Evolutionary conservation across 2,888 invertebrate species (phyloP).

Genomic region (Morinoia aosen): DNA sequence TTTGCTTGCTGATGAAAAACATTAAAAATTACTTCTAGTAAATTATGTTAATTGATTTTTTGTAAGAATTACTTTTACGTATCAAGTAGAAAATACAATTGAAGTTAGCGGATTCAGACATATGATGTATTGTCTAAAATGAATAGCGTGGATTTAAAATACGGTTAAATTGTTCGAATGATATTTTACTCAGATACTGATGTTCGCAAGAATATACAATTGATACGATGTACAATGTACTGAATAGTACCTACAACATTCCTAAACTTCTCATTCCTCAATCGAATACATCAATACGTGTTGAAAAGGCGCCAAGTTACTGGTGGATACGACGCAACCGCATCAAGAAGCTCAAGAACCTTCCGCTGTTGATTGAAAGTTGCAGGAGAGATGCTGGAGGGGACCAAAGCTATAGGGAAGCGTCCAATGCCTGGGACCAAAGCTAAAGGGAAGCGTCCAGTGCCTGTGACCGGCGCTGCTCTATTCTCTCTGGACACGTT

Average conservation of each 20-base stretch:
- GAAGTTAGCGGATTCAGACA: too few relatives aligned
- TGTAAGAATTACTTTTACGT: too few relatives aligned
- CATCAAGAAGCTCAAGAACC: not conserved
- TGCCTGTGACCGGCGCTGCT: not conserved
- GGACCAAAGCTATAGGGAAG: not conserved
- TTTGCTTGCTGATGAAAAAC: too few relatives aligned
- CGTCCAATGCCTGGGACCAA: not conserved
- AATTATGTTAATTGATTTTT: too few relatives aligned
- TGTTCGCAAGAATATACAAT: not conserved
- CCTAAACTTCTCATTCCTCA: not conserved
- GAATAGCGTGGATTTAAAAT: too few relatives aligned
- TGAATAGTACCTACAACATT: not conserved
- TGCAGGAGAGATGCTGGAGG: not conserved
- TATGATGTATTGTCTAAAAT: too few relatives aligned
- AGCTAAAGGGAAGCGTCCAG: not conserved
- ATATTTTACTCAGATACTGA: not conserved
- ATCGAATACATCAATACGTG: not conserved
- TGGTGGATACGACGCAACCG: not conserved
- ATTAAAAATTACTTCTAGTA: too few relatives aligned
- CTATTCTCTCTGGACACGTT: not conserved
- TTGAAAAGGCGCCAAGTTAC: not conserved
- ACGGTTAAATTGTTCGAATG: too few relatives aligned
- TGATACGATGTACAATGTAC: not conserved
- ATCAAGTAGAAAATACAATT: too few relatives aligned
- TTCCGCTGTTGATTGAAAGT: not conserved